Evolutionary conservation across 2,797 vertebrate genomes (phyloP), one percentile per base, ranked within the genome.

Genomic region (Poecilia wingei): DNA sequence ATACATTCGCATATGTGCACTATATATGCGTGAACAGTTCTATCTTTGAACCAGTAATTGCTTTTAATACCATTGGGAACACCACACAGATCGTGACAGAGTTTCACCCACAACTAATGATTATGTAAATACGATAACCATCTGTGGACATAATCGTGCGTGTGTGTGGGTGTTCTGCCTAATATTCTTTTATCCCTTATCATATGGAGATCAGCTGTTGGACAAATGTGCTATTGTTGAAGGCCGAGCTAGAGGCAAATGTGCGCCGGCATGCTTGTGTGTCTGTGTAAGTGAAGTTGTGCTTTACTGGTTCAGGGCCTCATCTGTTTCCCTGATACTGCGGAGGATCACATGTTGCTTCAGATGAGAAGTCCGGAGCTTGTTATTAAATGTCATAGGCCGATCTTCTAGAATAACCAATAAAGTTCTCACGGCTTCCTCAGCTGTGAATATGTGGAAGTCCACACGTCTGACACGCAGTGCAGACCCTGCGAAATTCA

Each of bases 191-290:
- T 86, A 88, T 88, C 86, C 89, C 77, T 88, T 90, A 93, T 93
- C 91, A 86, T 81, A 78, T 75, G 59, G 82, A 81, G 83, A 90
- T 90, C 86, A 80, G 87, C 83, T 89, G 82, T 87, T 81, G 68
- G 84, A 94, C 92, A 93, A 94, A 86, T 80, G 89, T 79, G 79
- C 76, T 84, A 86, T 93, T 94, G 93, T 94, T 85, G 49, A 76
- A 79, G 76, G 84, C 78, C 25, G 75, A 74, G 79, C 74, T 57
- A 59, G 81, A 80, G 75, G 75, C 4, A 31, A 79, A 47, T 80
- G 79, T 80, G 77, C 64, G 79, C 55, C 36, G 61, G 72, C 69
- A 18, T 79, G 80, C 46, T 33, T 83, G 82, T 72, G 72, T 84
- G 84, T 88, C 39, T 87, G 76, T 78, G 78, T 77, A 25, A 81